Conservation (phyloP, 2,113 vertebrate species). For the Microcebus griseorufus region DNA sequence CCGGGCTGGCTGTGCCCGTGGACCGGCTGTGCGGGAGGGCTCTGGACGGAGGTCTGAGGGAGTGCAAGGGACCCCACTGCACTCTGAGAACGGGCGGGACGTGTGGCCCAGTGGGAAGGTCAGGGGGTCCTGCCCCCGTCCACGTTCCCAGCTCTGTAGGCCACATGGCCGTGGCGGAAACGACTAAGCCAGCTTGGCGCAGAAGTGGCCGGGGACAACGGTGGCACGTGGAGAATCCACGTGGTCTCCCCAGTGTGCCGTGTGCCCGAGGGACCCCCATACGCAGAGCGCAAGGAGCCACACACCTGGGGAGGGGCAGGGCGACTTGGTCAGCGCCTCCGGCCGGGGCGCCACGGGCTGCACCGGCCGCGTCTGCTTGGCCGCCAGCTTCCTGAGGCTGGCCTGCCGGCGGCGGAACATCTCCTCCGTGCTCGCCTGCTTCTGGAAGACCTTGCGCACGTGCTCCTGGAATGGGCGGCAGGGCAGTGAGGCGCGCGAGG, state of each 20-base stretch:
- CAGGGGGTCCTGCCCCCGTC: too few relatives aligned
- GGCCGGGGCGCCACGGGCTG: conserved; percentile 98
- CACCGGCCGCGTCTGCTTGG: conserved; percentile 96
- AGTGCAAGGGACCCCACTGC: rapidly evolving
- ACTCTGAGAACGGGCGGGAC: too few relatives aligned
- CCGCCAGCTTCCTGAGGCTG: conserved; percentile 97
- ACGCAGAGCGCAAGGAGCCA: rapidly evolving
- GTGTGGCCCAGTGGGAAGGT: too few relatives aligned
- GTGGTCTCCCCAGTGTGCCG: not conserved
- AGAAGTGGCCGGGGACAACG: too few relatives aligned
- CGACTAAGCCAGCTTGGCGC: not conserved
- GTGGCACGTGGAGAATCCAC: rapidly evolving
- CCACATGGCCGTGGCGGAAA: not conserved
- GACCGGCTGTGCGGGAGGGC: not conserved
- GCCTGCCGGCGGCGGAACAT: conserved; percentile 96
- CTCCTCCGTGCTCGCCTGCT: conserved; percentile 94
- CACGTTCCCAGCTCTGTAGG: not conserved
- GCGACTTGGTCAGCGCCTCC: conserved; percentile 93
- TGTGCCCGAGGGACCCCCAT: not conserved
- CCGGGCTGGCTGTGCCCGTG: too few relatives aligned
- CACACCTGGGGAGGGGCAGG: conserved; percentile 90
- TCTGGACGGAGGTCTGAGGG: rapidly evolving
- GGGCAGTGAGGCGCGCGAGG: rapidly evolving
- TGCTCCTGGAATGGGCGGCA: conserved; percentile 87
- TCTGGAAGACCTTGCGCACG: conserved; percentile 94